phyloP scores from a whole-genome alignment of 2,797 vertebrate genomes.

The Hoplostethus mediterraneus region DNA sequence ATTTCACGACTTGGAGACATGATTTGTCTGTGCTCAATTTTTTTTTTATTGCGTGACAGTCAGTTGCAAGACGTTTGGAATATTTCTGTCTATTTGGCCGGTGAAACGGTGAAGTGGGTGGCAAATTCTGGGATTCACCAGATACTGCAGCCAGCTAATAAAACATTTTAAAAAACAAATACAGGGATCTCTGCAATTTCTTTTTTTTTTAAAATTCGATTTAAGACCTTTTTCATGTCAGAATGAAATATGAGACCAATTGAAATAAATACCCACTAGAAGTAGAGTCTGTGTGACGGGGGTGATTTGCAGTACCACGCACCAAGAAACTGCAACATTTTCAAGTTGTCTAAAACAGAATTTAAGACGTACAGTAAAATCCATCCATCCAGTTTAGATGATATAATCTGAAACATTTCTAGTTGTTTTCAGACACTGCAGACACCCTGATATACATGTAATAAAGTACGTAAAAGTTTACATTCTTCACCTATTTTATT shows the following conservation, averaged over 20 bases:
- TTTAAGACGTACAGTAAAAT: not conserved
- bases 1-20: conserved; percentile 63
- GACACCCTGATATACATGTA: conserved; percentile 11
- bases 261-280: no score
- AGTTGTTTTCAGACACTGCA: conserved; percentile 9
- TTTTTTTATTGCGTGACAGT: conserved; percentile 19
- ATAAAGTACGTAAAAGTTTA: conserved; percentile 39
- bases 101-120: no score
- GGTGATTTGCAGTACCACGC: no score
- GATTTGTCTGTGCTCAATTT: conserved; percentile 47
- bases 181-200: no score
- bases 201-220: no score
- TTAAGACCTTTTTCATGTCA: no score
- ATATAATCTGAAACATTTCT: not conserved
- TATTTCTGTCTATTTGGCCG: no score
- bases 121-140: no score
- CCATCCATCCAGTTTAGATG: not conserved
- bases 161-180: no score
- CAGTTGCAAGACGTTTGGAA: not conserved
- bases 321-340: no score
- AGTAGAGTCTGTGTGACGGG: not conserved
- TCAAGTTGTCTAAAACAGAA: not conserved
- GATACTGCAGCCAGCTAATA: no score
- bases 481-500: conserved; percentile 30
- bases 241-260: no score